phyloP scores from a whole-genome alignment of 53 echinoderm and acorn worm genomes.

The Apostichopus leukothele region DNA sequence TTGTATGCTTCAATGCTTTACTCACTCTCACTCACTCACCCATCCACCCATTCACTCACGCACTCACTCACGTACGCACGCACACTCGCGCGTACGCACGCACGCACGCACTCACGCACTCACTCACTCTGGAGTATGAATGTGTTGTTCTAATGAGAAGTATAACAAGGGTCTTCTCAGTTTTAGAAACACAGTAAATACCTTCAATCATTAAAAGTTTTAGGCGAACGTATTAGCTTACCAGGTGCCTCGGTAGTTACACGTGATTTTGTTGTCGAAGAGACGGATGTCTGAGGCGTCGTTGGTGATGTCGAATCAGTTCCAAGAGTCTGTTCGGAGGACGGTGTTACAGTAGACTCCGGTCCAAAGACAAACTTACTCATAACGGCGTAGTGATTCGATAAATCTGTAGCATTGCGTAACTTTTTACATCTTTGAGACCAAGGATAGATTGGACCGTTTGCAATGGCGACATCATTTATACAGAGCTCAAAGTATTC shows the following conservation, averaged over 20 bases:
- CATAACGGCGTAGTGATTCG: constrained; percentile 85
- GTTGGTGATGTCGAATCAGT: neutral
- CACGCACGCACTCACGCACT: too few species aligned
- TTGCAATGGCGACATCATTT: constrained; percentile 29
- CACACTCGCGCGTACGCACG: too few species aligned
- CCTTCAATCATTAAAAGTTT: too few species aligned
- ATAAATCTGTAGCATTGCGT: constrained; percentile 67
- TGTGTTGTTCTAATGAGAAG: too few species aligned
- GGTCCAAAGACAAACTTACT: constrained; percentile 61
- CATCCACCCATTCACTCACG: too few species aligned
- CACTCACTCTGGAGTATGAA: too few species aligned
- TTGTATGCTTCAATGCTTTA: too few species aligned
- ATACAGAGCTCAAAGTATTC: constrained; percentile 63
- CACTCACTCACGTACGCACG: too few species aligned
- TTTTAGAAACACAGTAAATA: too few species aligned
- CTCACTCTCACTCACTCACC: too few species aligned
- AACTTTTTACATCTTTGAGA: constrained; percentile 30
- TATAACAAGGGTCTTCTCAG: too few species aligned
- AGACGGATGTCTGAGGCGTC: neutral
- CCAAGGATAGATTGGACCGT: constrained; percentile 38
- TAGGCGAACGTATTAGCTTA: neutral
- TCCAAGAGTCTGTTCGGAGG: neutral
- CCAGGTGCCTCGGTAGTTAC: neutral
- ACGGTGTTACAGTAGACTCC: neutral
- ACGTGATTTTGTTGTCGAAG: neutral